Evolutionary conservation across 1,140 invertebrate species (phyloP).

Genomic region (Sitobion miscanthi): DNA sequence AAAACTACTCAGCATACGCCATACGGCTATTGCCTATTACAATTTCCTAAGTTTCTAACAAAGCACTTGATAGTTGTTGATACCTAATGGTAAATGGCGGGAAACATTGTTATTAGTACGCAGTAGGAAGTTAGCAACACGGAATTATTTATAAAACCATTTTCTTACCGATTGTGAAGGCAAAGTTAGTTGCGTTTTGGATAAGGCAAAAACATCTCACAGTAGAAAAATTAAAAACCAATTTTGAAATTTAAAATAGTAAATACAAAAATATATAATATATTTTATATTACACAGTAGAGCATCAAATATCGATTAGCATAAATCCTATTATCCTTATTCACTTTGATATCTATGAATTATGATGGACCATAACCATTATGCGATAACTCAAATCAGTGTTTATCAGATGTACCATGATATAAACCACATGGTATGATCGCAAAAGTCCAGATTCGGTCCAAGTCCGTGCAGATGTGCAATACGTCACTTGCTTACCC

Average conservation of each 20-base stretch:
- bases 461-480: too few species aligned
- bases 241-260: not conserved
- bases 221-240: too few species aligned
- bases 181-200: not conserved
- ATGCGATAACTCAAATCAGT: too few species aligned
- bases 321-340: too few species aligned
- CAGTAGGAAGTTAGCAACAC: conserved; percentile 8
- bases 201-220: not conserved
- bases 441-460: too few species aligned
- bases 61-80: not conserved
- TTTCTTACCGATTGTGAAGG: not conserved
- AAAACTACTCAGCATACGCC: too few species aligned
- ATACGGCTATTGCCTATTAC: too few species aligned
- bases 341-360: too few species aligned
- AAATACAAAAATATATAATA: not conserved
- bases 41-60: not conserved
- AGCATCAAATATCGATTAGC: not conserved
- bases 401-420: too few species aligned
- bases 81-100: conserved; percentile 6
- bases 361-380: too few species aligned
- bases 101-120: conserved; percentile 16
- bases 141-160: not conserved
- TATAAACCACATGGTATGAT: too few species aligned
- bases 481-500: too few species aligned
- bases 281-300: not conserved